Percentiles rank a stretch among this genome's conserved stretches.
These are phyloP conservation scores for Psittacula derbiana DNA, from an alignment of 2,797 vertebrate genomes.

Conservation along the genomic window DNA sequence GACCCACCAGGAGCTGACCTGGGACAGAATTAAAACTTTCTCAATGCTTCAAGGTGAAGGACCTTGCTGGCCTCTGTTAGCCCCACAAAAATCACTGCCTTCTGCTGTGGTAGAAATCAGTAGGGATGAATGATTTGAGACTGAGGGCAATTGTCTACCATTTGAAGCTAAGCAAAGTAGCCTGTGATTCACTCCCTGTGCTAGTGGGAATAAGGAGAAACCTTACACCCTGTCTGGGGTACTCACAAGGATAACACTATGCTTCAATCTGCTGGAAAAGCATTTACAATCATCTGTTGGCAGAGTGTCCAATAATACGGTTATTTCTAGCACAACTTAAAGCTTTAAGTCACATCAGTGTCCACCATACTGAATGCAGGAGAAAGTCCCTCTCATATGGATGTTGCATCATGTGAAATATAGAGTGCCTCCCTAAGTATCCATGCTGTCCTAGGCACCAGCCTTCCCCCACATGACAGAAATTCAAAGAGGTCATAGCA, in stretches of 20 bases:
- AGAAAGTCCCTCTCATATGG: not conserved
- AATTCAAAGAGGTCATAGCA: not conserved
- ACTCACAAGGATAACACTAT: fast-evolving
- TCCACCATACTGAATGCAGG: not conserved
- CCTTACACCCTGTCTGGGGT: not conserved
- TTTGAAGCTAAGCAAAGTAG: not conserved
- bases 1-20: not conserved
- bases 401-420: not conserved
- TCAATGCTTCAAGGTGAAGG: not conserved
- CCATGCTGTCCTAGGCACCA: not conserved
- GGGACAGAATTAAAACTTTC: not conserved
- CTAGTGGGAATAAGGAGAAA: not conserved
- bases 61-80: not conserved
- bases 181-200: not conserved
- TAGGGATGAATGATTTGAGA: not conserved
- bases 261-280: not conserved
- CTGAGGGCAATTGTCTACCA: too few species aligned
- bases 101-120: not conserved
- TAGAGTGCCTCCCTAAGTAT: not conserved
- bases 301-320: too few species aligned
- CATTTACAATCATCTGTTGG: not conserved
- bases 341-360: not conserved
- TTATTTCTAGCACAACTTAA: not conserved
- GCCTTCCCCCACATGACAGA: fast-evolving
- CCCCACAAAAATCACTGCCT: not conserved